Evolutionary conservation across 37 sponge, comb jelly and placozoan genomes (phyloP).

Genomic region (Cladorhizidae sp.): DNA sequence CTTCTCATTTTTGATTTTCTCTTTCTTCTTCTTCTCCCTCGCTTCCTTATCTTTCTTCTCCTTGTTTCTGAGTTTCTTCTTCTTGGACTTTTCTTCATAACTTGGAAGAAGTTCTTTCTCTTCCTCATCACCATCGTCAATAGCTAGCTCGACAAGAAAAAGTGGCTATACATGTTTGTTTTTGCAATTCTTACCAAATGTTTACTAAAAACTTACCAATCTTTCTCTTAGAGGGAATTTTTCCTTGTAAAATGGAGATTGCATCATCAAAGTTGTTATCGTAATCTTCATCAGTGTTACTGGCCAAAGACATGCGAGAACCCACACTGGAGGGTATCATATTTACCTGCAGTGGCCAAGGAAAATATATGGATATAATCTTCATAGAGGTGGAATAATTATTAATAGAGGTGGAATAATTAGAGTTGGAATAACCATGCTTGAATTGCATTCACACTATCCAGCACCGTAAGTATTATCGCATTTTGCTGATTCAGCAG

Average conservation of each 20-base stretch:
- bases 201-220: background rate
- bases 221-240: background rate
- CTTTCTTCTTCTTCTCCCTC: background rate
- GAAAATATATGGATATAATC: background rate
- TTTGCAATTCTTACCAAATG: background rate
- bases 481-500: no score
- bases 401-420: no score
- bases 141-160: background rate
- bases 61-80: background rate
- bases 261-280: slow-evolving; percentile 50
- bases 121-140: background rate
- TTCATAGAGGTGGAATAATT: no score
- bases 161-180: background rate
- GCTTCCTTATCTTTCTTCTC: slow-evolving; percentile 1
- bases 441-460: no score
- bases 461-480: no score
- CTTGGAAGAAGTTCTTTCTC: background rate
- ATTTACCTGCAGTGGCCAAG: slow-evolving; percentile 31
- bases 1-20: background rate
- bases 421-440: no score
- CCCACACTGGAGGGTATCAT: slow-evolving; percentile 27
- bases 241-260: slow-evolving; percentile 50
- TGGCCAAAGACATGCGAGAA: slow-evolving; percentile 31
- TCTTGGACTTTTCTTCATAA: slow-evolving; percentile 5
- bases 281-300: slow-evolving; percentile 31